These are phyloP conservation scores for Laticauda colubrina DNA, from an alignment of 2,113 vertebrate species.

Conservation along the genomic window DNA sequence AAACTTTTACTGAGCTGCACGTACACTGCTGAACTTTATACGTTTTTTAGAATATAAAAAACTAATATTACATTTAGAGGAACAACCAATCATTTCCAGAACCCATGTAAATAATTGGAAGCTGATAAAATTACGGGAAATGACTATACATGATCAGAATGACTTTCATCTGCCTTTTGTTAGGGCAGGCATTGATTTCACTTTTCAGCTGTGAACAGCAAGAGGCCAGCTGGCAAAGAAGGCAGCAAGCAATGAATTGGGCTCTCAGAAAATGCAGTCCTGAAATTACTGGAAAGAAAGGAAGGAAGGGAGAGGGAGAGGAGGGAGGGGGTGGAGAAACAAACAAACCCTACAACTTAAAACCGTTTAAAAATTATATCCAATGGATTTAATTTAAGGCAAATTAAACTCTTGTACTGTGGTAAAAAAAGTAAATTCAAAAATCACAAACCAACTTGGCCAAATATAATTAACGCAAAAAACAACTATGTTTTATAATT, in stretches of 20 bases:
- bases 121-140: conserved; percentile 79
- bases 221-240: conserved; percentile 75
- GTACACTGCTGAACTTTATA: conserved; percentile 40
- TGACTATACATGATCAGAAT: conserved; percentile 75
- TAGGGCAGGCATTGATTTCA: conserved; percentile 75
- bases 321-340: neutral
- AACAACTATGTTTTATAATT: neutral
- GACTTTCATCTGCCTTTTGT: conserved; percentile 82
- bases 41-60: conserved; percentile 67
- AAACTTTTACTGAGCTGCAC: conserved; percentile 43
- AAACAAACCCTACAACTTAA: conserved; percentile 38
- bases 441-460: conserved; percentile 68
- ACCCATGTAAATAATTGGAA: conserved; percentile 70
- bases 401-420: conserved; percentile 67
- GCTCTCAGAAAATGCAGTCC: conserved; percentile 64
- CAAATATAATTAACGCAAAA: conserved; percentile 56
- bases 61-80: conserved; percentile 63
- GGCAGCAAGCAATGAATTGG: conserved; percentile 63
- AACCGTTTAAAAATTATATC: conserved; percentile 65
- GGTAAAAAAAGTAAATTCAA: conserved; percentile 69
- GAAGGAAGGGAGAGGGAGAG: too few relatives aligned
- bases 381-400: conserved; percentile 60
- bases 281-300: conserved; percentile 61
- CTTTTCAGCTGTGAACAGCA: conserved; percentile 76
- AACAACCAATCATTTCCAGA: conserved; percentile 72